phyloP scores from a whole-genome alignment of 2,888 invertebrate genomes.

The Drosophila crucigera region DNA sequence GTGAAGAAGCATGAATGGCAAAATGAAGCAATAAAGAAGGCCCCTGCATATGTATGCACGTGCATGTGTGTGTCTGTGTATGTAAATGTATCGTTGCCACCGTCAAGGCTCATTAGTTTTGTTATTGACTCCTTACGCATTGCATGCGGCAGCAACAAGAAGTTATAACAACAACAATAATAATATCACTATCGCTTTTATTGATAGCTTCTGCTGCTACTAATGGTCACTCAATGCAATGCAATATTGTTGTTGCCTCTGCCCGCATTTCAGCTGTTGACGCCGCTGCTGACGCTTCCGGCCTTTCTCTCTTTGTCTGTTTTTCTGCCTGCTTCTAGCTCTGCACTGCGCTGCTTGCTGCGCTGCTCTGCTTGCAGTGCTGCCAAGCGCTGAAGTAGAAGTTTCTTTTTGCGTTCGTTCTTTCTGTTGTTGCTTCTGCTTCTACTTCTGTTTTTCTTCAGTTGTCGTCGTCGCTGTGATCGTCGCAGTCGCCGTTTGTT shows the following conservation, averaged over 20 bases:
- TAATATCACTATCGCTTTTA: constrained; percentile 72
- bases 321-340: constrained; percentile 20
- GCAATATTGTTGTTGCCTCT: constrained; percentile 52
- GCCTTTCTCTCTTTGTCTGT: constrained; percentile 58
- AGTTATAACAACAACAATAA: constrained; percentile 31
- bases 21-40: constrained; percentile 71
- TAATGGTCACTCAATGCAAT: constrained; percentile 64
- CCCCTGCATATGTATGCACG: constrained; percentile 18
- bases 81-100: constrained; percentile 38
- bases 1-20: constrained; percentile 73
- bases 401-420: constrained; percentile 51
- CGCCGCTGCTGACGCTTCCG: constrained; percentile 53
- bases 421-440: constrained; percentile 33
- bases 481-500: constrained; percentile 73
- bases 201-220: constrained; percentile 69
- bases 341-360: constrained; percentile 1
- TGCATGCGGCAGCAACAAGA: constrained; percentile 24
- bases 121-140: constrained; percentile 75
- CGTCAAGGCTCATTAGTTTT: constrained; percentile 79
- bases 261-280: constrained; percentile 74
- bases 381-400: constrained; percentile 48
- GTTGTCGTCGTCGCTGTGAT: constrained; percentile 50
- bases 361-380: constrained; percentile 25
- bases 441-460: constrained; percentile 33
- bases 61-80: neutral